phyloP scores from a whole-genome alignment of 1,140 invertebrate species.

The Hyles euphorbiae region DNA sequence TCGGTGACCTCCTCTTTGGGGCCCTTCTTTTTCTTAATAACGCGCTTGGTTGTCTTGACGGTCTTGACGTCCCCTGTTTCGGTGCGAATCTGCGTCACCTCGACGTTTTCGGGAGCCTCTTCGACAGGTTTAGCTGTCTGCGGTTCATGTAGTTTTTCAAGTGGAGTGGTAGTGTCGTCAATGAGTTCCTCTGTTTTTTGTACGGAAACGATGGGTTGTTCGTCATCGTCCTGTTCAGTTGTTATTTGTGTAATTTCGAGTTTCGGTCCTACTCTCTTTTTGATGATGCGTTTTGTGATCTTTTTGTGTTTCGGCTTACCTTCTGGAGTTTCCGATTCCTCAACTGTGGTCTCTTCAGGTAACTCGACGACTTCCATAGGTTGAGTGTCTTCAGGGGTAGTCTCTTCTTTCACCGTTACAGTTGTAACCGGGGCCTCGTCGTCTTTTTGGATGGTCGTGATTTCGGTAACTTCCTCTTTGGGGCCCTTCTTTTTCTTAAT shows the following conservation, averaged over 20 bases:
- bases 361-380: slow-evolving; percentile 8
- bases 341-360: slow-evolving; percentile 5
- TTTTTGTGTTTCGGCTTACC: slow-evolving; percentile 37
- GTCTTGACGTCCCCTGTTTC: slow-evolving; percentile 14
- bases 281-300: slow-evolving; percentile 52
- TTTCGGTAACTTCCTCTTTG: slow-evolving; percentile 42
- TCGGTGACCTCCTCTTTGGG: slow-evolving; percentile 35
- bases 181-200: slow-evolving; percentile 21
- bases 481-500: slow-evolving; percentile 48
- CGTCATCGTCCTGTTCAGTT: slow-evolving; percentile 25
- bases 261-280: slow-evolving; percentile 30
- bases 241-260: slow-evolving; percentile 30
- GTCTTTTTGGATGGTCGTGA: slow-evolving; percentile 69
- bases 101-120: slow-evolving; percentile 24
- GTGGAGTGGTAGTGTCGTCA: slow-evolving; percentile 10
- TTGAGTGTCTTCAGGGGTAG: not conserved
- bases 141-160: not conserved
- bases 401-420: slow-evolving; percentile 25
- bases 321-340: slow-evolving; percentile 30
- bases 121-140: not conserved
- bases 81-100: slow-evolving; percentile 23
- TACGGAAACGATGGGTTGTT: slow-evolving; percentile 23
- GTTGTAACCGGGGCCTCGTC: slow-evolving; percentile 52
- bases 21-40: slow-evolving; percentile 47
- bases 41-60: slow-evolving; percentile 43